Conservation (phyloP, 2,113 vertebrate genomes). For the Panthera tigris region DNA sequence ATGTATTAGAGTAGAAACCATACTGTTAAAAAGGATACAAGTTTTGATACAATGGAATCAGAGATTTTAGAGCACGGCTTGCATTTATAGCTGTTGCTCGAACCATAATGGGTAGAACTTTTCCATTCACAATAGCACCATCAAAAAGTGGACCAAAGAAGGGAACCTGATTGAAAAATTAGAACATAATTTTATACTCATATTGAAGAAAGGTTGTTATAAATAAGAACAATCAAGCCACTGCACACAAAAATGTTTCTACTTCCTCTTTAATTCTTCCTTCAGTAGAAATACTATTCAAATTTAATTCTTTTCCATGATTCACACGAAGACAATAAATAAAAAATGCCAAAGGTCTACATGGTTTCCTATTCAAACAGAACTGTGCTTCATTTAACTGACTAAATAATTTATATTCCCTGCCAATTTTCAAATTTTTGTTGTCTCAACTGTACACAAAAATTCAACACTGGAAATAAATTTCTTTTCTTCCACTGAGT, state of each 20-base stretch:
- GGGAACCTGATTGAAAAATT: constrained; percentile 91
- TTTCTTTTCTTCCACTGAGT: neutral
- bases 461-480: constrained; percentile 37
- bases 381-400: constrained; percentile 14
- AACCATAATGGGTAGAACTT: constrained; percentile 97
- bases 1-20: constrained; percentile 6
- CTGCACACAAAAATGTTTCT: constrained; percentile 64
- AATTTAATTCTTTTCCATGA: constrained; percentile 70
- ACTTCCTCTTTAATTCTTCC: constrained; percentile 48
- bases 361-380: constrained; percentile 14
- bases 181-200: constrained; percentile 79
- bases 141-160: constrained; percentile 99
- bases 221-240: constrained; percentile 80
- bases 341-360: constrained; percentile 6
- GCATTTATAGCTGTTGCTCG: constrained; percentile 98
- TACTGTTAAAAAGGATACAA: constrained; percentile 96
- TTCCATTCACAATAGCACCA: constrained; percentile 97
- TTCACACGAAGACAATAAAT: constrained; percentile 12
- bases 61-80: constrained; percentile 96
- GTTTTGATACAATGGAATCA: constrained; percentile 98
- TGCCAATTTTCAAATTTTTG: constrained; percentile 44
- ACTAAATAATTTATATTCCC: neutral
- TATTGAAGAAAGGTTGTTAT: constrained; percentile 76
- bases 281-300: constrained; percentile 75
- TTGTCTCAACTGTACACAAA: constrained; percentile 13